Percentiles rank a stretch among this genome's conserved stretches.
phyloP scores from a whole-genome alignment of 2,888 invertebrate species.

The Liopterus haemorrhoidalis region DNA sequence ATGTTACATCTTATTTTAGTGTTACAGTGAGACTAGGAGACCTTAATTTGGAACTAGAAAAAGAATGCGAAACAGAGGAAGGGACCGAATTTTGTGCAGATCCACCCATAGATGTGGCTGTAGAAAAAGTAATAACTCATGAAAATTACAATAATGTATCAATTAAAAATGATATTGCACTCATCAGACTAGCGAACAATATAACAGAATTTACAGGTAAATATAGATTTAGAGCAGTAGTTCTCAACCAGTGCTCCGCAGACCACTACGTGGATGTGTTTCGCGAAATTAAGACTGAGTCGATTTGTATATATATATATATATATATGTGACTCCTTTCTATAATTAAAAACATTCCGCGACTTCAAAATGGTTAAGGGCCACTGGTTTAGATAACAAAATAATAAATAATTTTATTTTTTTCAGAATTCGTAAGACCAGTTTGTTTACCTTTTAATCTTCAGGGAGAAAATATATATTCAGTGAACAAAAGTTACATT shows the following conservation, averaged over 20 bases:
- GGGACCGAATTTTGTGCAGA: constrained; percentile 36
- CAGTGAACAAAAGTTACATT: constrained; percentile 45
- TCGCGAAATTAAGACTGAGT: too few relatives aligned
- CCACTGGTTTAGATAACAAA: too few relatives aligned
- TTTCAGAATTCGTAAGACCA: constrained; percentile 39
- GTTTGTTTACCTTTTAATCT: constrained; percentile 38
- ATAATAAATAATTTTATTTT: too few relatives aligned
- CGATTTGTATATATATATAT: too few relatives aligned
- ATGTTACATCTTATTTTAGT: constrained; percentile 39
- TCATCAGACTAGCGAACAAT: constrained; percentile 37
- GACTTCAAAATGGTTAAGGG: too few relatives aligned
- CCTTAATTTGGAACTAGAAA: constrained; percentile 46
- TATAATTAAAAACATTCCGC: too few relatives aligned
- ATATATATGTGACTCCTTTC: too few relatives aligned
- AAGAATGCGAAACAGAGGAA: constrained; percentile 44
- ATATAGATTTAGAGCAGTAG: not conserved
- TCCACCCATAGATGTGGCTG: constrained; percentile 36
- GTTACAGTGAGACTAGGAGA: constrained; percentile 57
- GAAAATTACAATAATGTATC: constrained; percentile 35
- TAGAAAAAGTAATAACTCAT: constrained; percentile 38
- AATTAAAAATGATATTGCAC: constrained; percentile 43
- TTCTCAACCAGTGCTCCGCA: too few relatives aligned
- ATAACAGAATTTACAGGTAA: constrained; percentile 36
- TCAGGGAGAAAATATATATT: constrained; percentile 10
- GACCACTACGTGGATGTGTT: too few relatives aligned